Base-by-base conservation (phyloP, 35 echinoderm and acorn worm species). In the Lytechinus variegatus region DNA sequence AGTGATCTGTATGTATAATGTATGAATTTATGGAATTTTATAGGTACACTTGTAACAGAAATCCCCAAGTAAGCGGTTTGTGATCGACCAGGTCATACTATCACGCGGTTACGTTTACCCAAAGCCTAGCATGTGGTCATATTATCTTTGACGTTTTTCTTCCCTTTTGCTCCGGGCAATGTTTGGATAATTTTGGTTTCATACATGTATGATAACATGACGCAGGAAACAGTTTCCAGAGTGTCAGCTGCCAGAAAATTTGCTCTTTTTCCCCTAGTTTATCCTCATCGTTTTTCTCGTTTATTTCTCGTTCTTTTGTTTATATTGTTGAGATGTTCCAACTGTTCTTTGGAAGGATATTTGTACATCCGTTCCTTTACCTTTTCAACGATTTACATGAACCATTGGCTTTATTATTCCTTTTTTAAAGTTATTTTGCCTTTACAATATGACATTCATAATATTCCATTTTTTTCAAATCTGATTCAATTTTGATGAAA, bases 161-260 rank as follows among this genome's bases (percentile, higher is more conserved):
- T 90, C 88, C 88, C 29, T 90, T 90, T 90, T 90, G 88, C 88
- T 54, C 28, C 14, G 27, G 88, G 88, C 88, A 44, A 90, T 90
- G 88, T 90, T 90, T 90, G 88, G 88, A 90, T 90, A 90, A 90
- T 90, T 90, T 90, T 90, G 28, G 88, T 90, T 90, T 90, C 88
- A 90, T 90, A 90, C 66, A 79, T 90, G 28, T 54, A 52, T 90
- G 28, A 90, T 52, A 90, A 54, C 88, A 90, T 54, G 88, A 90
- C n/a, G 52, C 28, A 90, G 88, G 88, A 54, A 51, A 90, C 28
- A 90, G 52, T 90, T 52, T 90, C n/a, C 52, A 90, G 16, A 52
- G 88, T 90, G 88, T 90, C 88, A 90, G 88, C 88, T 54, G 88
- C 16, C 52, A 54, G 4, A 54, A 33, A 54, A 54, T 52, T 90